phyloP scores from a whole-genome alignment of 2,797 vertebrate genomes.

The Sciaenops ocellatus region DNA sequence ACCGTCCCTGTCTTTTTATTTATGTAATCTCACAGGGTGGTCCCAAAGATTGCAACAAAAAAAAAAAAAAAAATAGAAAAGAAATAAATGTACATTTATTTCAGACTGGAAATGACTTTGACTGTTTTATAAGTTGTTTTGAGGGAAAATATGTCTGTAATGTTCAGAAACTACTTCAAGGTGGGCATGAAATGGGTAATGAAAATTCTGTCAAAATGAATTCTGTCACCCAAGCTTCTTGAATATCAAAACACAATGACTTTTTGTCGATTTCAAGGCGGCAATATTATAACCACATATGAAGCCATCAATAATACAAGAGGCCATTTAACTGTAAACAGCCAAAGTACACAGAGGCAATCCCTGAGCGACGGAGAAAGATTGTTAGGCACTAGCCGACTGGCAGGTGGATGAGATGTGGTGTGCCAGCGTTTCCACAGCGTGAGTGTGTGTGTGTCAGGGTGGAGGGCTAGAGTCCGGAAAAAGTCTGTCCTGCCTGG shows the following conservation, averaged over 20 bases:
- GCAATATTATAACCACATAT: slow-evolving; percentile 81
- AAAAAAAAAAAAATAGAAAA: slow-evolving; percentile 30
- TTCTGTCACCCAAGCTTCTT: slow-evolving; percentile 56
- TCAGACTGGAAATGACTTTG: slow-evolving; percentile 38
- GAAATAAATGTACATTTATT: slow-evolving; percentile 44
- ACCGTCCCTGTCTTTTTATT: slow-evolving; percentile 69
- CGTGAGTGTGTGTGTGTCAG: slow-evolving; percentile 50
- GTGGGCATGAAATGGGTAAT: slow-evolving; percentile 48
- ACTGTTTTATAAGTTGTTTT: slow-evolving; percentile 49
- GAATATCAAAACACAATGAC: slow-evolving; percentile 71
- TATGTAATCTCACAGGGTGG: slow-evolving; percentile 68
- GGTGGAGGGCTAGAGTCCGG: slow-evolving; percentile 53
- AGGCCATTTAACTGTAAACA: slow-evolving; percentile 85
- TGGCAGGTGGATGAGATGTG: slow-evolving; percentile 76
- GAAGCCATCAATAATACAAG: slow-evolving; percentile 87
- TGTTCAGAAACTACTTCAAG: slow-evolving; percentile 45
- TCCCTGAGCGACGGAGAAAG: slow-evolving; percentile 70
- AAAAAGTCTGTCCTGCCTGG: slow-evolving; percentile 73
- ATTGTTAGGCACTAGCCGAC: slow-evolving; percentile 69
- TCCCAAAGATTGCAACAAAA: slow-evolving; percentile 44
- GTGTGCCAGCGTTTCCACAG: slow-evolving; percentile 79
- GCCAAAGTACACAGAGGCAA: slow-evolving; percentile 79
- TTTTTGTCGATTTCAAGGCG: slow-evolving; percentile 72
- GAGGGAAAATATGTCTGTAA: slow-evolving; percentile 33
- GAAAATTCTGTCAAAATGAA: slow-evolving; percentile 66